Percentiles rank a stretch among this genome's conserved stretches.
phyloP scores from a whole-genome alignment of 2,113 vertebrate genomes.

The Nestor notabilis region DNA sequence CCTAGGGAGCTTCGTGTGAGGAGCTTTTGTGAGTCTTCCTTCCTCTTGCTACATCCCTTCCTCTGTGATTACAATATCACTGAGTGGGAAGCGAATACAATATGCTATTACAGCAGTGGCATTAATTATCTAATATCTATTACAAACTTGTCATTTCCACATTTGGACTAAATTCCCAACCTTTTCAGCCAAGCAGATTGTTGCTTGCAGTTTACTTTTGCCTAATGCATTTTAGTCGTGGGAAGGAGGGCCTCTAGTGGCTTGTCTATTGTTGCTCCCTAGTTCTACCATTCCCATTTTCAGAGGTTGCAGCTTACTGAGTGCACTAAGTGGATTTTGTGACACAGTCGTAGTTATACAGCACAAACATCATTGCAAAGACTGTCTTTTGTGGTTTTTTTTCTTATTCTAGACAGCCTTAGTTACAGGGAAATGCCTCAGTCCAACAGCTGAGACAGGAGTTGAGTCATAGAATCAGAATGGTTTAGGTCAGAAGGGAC shows the following conservation, averaged over 20 bases:
- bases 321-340: background rate
- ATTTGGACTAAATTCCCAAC: background rate
- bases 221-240: background rate
- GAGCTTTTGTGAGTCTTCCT: no score
- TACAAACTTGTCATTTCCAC: background rate
- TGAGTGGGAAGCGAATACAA: background rate
- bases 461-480: background rate
- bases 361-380: background rate
- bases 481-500: background rate
- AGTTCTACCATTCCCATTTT: conserved; percentile 37
- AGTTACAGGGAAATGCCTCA: conserved; percentile 29
- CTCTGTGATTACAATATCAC: background rate
- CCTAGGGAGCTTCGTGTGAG: background rate
- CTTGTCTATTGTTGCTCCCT: background rate
- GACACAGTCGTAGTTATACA: background rate
- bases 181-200: background rate
- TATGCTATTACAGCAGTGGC: background rate
- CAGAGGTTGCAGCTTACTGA: background rate
- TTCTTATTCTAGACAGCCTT: background rate
- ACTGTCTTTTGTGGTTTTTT: background rate
- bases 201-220: background rate
- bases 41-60: background rate
- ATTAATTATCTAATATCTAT: background rate
- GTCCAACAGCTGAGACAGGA: conserved; percentile 21
- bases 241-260: background rate